These are phyloP conservation scores for Tympanoctomys barrerae DNA, from an alignment of 2,797 vertebrate species.

Conservation along the genomic window DNA sequence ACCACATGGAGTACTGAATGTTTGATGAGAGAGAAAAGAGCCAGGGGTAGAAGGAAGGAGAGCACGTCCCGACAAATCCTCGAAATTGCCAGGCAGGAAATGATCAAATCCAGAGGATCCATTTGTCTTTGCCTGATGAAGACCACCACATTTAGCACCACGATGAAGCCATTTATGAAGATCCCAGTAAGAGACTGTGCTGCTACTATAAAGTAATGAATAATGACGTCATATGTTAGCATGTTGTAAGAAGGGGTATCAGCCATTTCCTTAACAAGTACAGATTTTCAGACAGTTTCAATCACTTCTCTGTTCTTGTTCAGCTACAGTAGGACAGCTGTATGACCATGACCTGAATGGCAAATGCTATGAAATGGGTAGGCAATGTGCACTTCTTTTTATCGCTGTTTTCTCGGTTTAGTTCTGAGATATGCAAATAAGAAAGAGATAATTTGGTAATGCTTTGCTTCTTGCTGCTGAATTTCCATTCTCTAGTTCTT, in stretches of 20 bases:
- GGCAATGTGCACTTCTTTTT: not conserved
- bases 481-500: slow-evolving; percentile 65
- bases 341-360: not conserved
- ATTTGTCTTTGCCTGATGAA: slow-evolving; percentile 49
- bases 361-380: not conserved
- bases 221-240: accelerated
- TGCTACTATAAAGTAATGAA: not conserved
- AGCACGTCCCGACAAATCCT: not conserved
- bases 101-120: slow-evolving; percentile 19
- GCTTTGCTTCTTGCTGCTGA: slow-evolving; percentile 47
- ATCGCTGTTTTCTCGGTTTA: not conserved
- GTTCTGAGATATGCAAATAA: slow-evolving; percentile 72
- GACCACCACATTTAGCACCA: not conserved
- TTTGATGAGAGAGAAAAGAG: too few relatives aligned
- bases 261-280: too few relatives aligned
- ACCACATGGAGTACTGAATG: too few relatives aligned
- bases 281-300: not conserved
- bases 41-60: too few relatives aligned
- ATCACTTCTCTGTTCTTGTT: not conserved
- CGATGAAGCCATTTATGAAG: slow-evolving; percentile 54
- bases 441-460: slow-evolving; percentile 28
- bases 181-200: not conserved
- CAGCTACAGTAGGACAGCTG: accelerated
- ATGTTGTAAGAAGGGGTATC: slow-evolving; percentile 42
- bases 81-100: slow-evolving; percentile 49